Evolutionary conservation across 2,113 vertebrate species (phyloP).

Genomic region (Stegastes partitus): DNA sequence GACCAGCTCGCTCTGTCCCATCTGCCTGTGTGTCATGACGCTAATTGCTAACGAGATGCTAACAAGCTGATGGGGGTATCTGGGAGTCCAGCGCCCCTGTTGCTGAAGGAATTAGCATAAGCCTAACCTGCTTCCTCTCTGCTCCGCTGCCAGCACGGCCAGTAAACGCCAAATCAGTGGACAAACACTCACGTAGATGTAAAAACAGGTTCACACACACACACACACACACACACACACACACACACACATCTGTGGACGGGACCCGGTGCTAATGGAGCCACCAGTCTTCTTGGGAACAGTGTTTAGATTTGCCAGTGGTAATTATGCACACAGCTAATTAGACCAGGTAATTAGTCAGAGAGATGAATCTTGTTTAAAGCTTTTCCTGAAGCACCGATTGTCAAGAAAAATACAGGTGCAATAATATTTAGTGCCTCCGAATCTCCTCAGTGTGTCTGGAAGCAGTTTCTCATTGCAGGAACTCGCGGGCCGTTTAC

Average conservation of each 20-base stretch:
- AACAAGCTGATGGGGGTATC: conserved; percentile 44
- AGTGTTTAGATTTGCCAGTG: conserved; percentile 13
- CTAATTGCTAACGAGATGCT: conserved; percentile 60
- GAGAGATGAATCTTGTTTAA: conserved; percentile 18
- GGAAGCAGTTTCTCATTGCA: too few species aligned
- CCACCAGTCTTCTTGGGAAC: conserved; percentile 33
- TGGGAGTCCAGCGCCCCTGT: conserved; percentile 37
- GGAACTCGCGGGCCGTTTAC: too few species aligned
- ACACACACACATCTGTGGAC: conserved; percentile 11
- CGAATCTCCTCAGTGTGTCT: not conserved
- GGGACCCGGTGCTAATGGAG: conserved; percentile 25
- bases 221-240: conserved; percentile 5
- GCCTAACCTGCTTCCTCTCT: conserved; percentile 47
- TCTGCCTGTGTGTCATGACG: conserved; percentile 38
- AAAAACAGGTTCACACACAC: not conserved
- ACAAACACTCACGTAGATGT: not conserved
- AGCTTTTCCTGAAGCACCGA: conserved; percentile 18
- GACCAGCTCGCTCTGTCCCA: not conserved
- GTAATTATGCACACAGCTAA: conserved; percentile 53
- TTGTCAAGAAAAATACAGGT: conserved; percentile 8
- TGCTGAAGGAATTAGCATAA: conserved; percentile 52
- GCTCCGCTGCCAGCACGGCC: conserved; percentile 27
- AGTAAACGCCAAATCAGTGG: conserved; percentile 27
- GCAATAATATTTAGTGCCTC: not conserved
- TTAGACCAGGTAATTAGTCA: conserved; percentile 50